These are phyloP conservation scores for Coenobita brevimanus DNA, from an alignment of 1,140 invertebrate genomes.

Conservation along the genomic window DNA sequence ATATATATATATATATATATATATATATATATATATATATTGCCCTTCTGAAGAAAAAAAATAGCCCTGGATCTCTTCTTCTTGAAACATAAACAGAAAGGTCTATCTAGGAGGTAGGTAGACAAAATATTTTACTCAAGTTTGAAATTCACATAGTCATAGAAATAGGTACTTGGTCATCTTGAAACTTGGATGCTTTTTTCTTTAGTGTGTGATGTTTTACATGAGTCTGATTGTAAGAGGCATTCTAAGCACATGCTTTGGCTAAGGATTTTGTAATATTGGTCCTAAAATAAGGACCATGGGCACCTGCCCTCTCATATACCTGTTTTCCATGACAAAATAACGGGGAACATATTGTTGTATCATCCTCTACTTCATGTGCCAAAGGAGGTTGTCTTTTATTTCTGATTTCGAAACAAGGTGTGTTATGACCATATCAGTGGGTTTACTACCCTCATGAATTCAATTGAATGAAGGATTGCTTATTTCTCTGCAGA, in stretches of 20 bases:
- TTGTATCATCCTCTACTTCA: neutral
- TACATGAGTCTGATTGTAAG: neutral
- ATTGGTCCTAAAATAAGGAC: too few species aligned
- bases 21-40: too few species aligned
- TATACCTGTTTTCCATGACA: neutral
- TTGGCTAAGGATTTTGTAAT: slow-evolving; percentile 13
- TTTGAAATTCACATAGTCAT: too few species aligned
- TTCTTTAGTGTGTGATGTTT: slow-evolving; percentile 5
- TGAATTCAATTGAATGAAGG: too few species aligned
- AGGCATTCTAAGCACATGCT: neutral
- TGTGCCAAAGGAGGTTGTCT: neutral
- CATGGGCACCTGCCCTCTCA: neutral
- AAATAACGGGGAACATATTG: neutral
- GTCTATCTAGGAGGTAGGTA: too few species aligned
- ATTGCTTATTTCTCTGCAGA: slow-evolving; percentile 9
- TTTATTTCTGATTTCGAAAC: neutral
- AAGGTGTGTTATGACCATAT: neutral
- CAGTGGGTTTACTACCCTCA: neutral
- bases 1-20: too few species aligned
- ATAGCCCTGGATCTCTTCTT: too few species aligned
- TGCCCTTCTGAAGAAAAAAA: too few species aligned
- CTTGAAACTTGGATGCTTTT: neutral
- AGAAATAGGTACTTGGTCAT: too few species aligned
- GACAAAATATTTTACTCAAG: too few species aligned
- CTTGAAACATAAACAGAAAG: too few species aligned